Percentiles rank a stretch among this genome's conserved stretches.
phyloP scores from a whole-genome alignment of 23 tunicate species.

The Halocynthia roretzi region DNA sequence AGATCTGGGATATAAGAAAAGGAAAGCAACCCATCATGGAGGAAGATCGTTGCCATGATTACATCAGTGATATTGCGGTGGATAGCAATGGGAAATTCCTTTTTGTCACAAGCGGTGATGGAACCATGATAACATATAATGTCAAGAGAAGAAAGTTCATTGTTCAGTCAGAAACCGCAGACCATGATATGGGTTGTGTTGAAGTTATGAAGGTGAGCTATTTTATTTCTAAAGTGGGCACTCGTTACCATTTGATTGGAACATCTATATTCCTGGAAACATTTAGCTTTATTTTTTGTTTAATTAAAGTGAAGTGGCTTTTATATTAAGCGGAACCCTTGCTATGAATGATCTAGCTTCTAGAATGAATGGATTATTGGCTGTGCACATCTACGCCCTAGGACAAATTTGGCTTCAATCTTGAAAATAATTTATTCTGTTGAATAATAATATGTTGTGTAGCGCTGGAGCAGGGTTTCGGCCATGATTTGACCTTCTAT shows the following conservation, averaged over 20 bases:
- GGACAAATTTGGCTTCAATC: too few relatives aligned
- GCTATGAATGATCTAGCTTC: not conserved
- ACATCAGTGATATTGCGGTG: constrained; percentile 52
- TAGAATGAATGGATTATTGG: not conserved
- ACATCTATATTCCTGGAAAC: too few relatives aligned
- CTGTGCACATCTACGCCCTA: too few relatives aligned
- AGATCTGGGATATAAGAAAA: constrained; percentile 90
- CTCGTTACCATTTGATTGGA: too few relatives aligned
- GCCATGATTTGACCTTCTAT: not conserved
- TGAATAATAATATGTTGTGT: too few relatives aligned
- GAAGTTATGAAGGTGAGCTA: constrained; percentile 45
- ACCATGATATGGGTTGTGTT: constrained; percentile 44
- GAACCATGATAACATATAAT: constrained; percentile 80
- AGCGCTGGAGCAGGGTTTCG: not conserved
- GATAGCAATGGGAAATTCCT: constrained; percentile 47
- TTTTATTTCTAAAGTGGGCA: not conserved
- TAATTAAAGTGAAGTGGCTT: too few relatives aligned
- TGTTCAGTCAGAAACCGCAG: constrained; percentile 63
- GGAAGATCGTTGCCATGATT: constrained; percentile 42
- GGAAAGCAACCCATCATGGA: constrained; percentile 54
- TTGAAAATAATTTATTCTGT: too few relatives aligned
- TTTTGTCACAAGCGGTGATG: constrained; percentile 76
- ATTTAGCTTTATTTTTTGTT: too few relatives aligned
- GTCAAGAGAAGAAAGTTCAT: constrained; percentile 59
- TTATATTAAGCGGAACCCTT: too few relatives aligned